A percentile compares a stretch with the other conserved stretches of the same genome.
Conservation (phyloP, 2,113 vertebrate genomes). For the Stigmatopora argus region DNA sequence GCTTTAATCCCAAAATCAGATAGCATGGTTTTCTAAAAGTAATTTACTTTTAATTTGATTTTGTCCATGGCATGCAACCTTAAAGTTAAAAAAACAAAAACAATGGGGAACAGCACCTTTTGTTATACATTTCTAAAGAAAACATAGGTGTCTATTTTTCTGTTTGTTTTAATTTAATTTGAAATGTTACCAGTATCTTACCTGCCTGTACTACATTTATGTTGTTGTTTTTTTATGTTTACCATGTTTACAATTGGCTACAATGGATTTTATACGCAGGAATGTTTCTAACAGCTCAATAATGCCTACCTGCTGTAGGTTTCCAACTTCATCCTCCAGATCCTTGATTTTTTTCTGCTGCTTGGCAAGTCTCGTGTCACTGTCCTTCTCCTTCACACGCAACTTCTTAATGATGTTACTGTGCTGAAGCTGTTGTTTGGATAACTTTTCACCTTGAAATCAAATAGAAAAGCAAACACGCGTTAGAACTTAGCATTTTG, state of each 20-base stretch:
- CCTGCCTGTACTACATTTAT: too few species aligned
- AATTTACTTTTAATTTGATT: neutral
- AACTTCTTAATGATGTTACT: constrained; percentile 97
- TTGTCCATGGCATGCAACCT: neutral
- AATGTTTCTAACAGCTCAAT: neutral
- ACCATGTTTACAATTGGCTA: too few species aligned
- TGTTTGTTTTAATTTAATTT: neutral
- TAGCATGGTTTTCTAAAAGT: neutral
- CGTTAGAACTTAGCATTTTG: neutral
- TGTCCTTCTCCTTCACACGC: constrained; percentile 91
- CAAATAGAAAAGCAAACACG: neutral
- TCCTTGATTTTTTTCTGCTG: constrained; percentile 86
- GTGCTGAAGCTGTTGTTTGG: constrained; percentile 95
- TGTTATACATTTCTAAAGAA: neutral
- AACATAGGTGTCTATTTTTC: neutral
- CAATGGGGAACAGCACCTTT: neutral
- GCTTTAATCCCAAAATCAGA: neutral
- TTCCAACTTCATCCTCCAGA: constrained; percentile 82
- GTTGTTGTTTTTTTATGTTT: too few species aligned
- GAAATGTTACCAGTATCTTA: neutral
- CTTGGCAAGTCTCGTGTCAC: constrained; percentile 75
- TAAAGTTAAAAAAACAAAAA: neutral
- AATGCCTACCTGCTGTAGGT: constrained; percentile 81
- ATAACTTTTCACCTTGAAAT: constrained; percentile 89
- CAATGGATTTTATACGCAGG: neutral